These are phyloP conservation scores for Tursiops truncatus DNA, from an alignment of 2,113 vertebrate species.

Conservation along the genomic window DNA sequence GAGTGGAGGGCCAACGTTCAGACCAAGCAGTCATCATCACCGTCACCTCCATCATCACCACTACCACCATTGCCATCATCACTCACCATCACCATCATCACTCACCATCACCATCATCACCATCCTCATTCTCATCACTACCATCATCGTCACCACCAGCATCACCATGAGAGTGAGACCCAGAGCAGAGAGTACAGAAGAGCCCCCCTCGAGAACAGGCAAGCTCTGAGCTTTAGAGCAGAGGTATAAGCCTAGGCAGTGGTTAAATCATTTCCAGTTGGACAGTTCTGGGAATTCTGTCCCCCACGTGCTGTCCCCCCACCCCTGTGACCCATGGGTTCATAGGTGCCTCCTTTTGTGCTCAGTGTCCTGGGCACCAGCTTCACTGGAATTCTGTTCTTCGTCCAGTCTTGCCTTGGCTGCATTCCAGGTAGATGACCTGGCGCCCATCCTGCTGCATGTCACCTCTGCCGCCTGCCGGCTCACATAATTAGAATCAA, in stretches of 20 bases:
- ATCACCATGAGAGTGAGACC: neutral
- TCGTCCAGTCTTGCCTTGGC: conserved; percentile 20
- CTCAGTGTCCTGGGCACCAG: neutral
- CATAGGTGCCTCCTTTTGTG: neutral
- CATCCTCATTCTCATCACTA: fast-evolving
- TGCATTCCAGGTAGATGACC: conserved; percentile 19
- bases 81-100: fast-evolving
- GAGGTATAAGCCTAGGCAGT: neutral
- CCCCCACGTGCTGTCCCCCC: neutral
- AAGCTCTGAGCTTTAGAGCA: neutral
- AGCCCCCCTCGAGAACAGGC: neutral
- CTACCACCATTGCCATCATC: fast-evolving
- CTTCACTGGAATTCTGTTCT: neutral
- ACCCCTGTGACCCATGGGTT: neutral
- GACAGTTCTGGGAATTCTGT: neutral
- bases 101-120: fast-evolving
- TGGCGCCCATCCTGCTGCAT: neutral
- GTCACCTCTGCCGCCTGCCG: neutral
- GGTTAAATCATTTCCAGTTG: neutral
- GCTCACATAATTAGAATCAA: conserved; percentile 61
- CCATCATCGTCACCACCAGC: neutral
- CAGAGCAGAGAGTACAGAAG: neutral
- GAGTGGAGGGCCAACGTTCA: neutral
- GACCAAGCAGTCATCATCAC: neutral
- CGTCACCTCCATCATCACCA: fast-evolving